Evolutionary conservation across 2,888 invertebrate genomes (phyloP).

Genomic region (Idaea biselata): DNA sequence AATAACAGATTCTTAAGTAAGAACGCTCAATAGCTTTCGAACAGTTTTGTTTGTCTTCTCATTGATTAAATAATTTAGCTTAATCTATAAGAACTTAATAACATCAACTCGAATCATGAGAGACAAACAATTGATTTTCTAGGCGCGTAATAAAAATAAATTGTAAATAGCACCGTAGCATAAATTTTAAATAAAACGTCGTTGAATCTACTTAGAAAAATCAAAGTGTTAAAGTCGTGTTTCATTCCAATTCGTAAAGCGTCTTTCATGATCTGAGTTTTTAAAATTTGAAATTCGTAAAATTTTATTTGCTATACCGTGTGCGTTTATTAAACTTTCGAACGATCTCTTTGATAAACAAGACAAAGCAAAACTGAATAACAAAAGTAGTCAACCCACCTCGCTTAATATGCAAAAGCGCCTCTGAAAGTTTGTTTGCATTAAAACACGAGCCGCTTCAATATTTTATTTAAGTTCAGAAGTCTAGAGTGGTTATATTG

Average conservation of each 20-base stretch:
- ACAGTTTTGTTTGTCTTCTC: constrained; percentile 77
- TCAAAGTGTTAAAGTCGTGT: constrained; percentile 5
- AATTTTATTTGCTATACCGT: constrained; percentile 51
- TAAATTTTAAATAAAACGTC: neutral
- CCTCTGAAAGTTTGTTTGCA: constrained; percentile 81
- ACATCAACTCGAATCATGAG: constrained; percentile 66
- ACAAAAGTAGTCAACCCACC: constrained; percentile 79
- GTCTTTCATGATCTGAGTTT: constrained; percentile 71
- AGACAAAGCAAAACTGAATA: constrained; percentile 78
- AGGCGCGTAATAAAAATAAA: constrained; percentile 15
- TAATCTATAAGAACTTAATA: constrained; percentile 48
- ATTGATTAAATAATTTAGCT: constrained; percentile 38
- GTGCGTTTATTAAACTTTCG: constrained; percentile 46
- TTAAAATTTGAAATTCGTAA: constrained; percentile 38
- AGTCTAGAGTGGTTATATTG: constrained; percentile 80
- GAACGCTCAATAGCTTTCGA: constrained; percentile 71
- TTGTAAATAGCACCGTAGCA: neutral
- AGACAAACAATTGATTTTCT: constrained; percentile 37
- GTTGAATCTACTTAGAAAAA: constrained; percentile 7
- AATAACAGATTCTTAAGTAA: constrained; percentile 58
- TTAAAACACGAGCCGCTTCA: constrained; percentile 81
- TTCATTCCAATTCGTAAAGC: constrained; percentile 25
- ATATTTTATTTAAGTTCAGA: constrained; percentile 77
- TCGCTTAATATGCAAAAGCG: constrained; percentile 81
- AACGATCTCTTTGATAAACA: constrained; percentile 54